phyloP scores from a whole-genome alignment of 2,797 vertebrate genomes.

The Crypturellus tataupa region DNA sequence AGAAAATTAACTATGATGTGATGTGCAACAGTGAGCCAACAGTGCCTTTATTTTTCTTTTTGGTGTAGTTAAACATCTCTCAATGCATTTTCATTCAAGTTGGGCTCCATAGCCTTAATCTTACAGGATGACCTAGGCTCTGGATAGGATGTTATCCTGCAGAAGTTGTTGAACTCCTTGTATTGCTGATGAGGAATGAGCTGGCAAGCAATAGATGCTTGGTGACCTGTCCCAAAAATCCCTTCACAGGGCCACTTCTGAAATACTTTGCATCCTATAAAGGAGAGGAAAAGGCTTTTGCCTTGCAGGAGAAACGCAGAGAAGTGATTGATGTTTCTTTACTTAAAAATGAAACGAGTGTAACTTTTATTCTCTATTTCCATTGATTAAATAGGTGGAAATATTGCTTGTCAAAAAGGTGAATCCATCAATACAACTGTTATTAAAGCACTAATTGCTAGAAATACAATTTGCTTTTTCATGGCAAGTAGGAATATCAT shows the following conservation, averaged over 20 bases:
- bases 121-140: neutral
- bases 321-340: neutral
- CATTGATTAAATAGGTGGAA: neutral
- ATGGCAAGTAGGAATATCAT: neutral
- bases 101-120: neutral
- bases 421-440: neutral
- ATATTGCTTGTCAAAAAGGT: neutral
- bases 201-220: neutral
- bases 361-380: neutral
- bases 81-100: neutral
- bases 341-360: neutral
- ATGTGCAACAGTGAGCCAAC: neutral
- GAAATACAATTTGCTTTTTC: neutral
- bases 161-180: neutral
- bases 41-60: neutral
- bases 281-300: neutral
- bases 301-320: neutral
- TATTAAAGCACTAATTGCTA: neutral
- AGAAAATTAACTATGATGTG: neutral
- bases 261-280: neutral
- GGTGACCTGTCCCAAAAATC: rapidly evolving
- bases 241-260: neutral
- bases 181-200: neutral
- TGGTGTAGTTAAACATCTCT: neutral
- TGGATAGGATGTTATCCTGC: neutral